Evolutionary conservation across 2,888 invertebrate species (phyloP).

Genomic region (Acanthopleura granulata): DNA sequence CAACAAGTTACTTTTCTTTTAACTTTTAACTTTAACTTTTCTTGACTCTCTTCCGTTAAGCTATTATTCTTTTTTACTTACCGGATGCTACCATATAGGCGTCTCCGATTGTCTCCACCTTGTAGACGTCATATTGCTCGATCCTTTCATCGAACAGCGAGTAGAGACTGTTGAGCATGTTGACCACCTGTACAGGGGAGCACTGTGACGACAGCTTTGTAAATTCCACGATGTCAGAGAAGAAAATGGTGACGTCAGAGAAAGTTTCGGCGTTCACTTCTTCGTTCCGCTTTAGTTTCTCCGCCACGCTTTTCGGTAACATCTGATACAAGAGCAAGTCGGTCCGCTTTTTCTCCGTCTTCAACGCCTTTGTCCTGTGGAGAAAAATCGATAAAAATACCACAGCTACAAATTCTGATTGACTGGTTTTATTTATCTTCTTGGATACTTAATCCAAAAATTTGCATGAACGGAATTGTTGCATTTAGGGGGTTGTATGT

Average conservation of each 20-base stretch:
- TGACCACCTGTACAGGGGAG: slow-evolving; percentile 51
- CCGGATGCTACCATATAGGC: slow-evolving; percentile 35
- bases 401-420: too few relatives aligned
- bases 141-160: slow-evolving; percentile 29
- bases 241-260: slow-evolving; percentile 48
- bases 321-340: slow-evolving; percentile 52
- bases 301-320: slow-evolving; percentile 50
- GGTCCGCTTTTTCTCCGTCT: slow-evolving; percentile 50
- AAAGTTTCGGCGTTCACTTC: slow-evolving; percentile 48
- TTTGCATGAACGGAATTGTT: too few relatives aligned
- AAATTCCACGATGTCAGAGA: slow-evolving; percentile 56
- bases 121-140: slow-evolving; percentile 32
- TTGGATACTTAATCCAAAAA: too few relatives aligned
- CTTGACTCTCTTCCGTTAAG: background rate
- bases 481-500: too few relatives aligned
- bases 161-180: slow-evolving; percentile 33
- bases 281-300: slow-evolving; percentile 48
- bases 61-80: slow-evolving; percentile 17
- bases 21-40: too few relatives aligned
- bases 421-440: too few relatives aligned
- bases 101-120: slow-evolving; percentile 35
- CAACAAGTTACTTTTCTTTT: too few relatives aligned
- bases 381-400: too few relatives aligned
- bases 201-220: slow-evolving; percentile 50
- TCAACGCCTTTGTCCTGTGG: slow-evolving; percentile 26